Percentiles rank a stretch among this genome's conserved stretches.
phyloP scores from a whole-genome alignment of 1,140 invertebrate species.

The Hyles euphorbiae region DNA sequence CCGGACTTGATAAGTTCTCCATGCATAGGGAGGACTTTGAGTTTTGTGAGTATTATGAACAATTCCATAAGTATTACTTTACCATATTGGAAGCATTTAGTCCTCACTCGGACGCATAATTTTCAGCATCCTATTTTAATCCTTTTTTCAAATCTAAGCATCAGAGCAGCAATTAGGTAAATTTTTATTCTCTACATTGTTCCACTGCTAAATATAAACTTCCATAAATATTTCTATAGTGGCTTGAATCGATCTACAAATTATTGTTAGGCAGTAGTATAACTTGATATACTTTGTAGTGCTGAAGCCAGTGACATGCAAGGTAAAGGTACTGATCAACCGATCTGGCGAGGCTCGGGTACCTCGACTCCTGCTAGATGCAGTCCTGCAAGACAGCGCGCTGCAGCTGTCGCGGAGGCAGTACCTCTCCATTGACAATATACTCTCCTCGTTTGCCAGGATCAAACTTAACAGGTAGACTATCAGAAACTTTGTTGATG shows the following conservation, averaged over 20 bases:
- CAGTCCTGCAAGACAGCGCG: slow-evolving; percentile 86
- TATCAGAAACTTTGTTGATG: background rate
- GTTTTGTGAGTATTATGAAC: slow-evolving; percentile 78
- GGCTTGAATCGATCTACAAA: no score
- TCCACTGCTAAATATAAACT: no score
- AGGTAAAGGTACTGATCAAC: slow-evolving; percentile 88
- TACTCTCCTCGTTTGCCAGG: slow-evolving; percentile 81
- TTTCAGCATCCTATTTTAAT: no score
- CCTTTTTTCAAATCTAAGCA: no score
- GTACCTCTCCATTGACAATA: slow-evolving; percentile 81
- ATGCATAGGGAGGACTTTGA: slow-evolving; percentile 82
- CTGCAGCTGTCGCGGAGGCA: slow-evolving; percentile 84
- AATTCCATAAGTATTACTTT: no score
- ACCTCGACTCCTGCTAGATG: slow-evolving; percentile 84
- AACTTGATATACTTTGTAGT: no score
- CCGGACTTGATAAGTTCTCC: slow-evolving; percentile 84
- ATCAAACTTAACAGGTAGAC: slow-evolving; percentile 82
- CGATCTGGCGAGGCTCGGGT: slow-evolving; percentile 82
- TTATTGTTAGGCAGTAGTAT: no score
- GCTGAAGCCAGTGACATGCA: slow-evolving; percentile 84
- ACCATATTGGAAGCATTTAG: no score
- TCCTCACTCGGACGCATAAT: no score
- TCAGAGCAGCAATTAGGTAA: no score
- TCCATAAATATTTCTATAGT: no score
- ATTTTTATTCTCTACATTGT: no score